Evolutionary conservation across 2,888 invertebrate species (phyloP).

Genomic region (Trichopria drosophilae): DNA sequence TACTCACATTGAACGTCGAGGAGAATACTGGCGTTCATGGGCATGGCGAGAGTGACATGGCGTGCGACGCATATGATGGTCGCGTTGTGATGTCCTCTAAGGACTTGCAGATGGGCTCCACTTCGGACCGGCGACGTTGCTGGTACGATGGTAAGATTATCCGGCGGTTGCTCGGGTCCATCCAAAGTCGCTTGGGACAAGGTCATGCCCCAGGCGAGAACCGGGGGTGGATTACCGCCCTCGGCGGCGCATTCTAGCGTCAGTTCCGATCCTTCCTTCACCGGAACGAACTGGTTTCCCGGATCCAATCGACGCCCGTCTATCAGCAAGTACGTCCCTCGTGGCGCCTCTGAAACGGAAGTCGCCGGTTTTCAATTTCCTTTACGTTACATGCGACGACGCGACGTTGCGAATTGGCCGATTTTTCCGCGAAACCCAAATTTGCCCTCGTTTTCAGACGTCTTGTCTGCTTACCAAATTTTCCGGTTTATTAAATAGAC

Average conservation of each 20-base stretch:
- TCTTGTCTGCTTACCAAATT: too few relatives aligned
- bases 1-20: slow-evolving; percentile 72
- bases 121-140: slow-evolving; percentile 57
- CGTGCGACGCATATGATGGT: slow-evolving; percentile 80
- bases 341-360: slow-evolving; percentile 80
- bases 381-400: too few relatives aligned
- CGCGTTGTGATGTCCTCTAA: slow-evolving; percentile 84
- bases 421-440: too few relatives aligned
- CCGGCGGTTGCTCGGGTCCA: slow-evolving; percentile 54
- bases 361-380: too few relatives aligned
- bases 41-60: slow-evolving; percentile 66
- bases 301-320: slow-evolving; percentile 83
- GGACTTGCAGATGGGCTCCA: slow-evolving; percentile 72
- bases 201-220: slow-evolving; percentile 68
- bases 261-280: slow-evolving; percentile 80
- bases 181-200: slow-evolving; percentile 58
- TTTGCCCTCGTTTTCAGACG: too few relatives aligned
- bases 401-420: too few relatives aligned
- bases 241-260: slow-evolving; percentile 85
- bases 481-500: too few relatives aligned
- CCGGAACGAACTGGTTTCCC: slow-evolving; percentile 85
- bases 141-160: slow-evolving; percentile 53
- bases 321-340: slow-evolving; percentile 82
- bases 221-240: slow-evolving; percentile 74
- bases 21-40: slow-evolving; percentile 65